Percentiles rank a stretch among this genome's conserved stretches.
phyloP scores from a whole-genome alignment of 2,888 invertebrate genomes.

The Meiosimyza platycephala region DNA sequence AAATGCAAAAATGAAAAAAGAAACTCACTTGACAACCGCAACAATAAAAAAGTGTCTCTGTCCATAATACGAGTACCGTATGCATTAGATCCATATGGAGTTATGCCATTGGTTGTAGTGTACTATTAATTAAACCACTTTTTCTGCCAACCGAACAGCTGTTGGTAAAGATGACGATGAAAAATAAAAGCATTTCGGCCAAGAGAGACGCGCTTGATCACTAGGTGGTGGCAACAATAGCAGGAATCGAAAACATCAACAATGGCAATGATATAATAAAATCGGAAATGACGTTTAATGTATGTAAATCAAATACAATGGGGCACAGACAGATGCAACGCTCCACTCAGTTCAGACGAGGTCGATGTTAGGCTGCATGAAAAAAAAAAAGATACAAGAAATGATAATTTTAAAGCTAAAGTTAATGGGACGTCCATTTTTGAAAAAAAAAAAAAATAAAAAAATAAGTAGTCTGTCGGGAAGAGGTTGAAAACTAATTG shows the following conservation, averaged over 20 bases:
- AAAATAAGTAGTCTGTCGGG: no score
- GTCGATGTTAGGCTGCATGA: slow-evolving; percentile 23
- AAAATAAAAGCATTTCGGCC: neutral
- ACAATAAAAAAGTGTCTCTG: no score
- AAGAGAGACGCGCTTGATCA: slow-evolving; percentile 1
- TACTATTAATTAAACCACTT: neutral
- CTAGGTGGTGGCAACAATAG: slow-evolving; percentile 14
- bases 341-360: neutral
- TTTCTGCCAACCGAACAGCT: slow-evolving; percentile 13
- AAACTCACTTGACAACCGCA: neutral
- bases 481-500: no score
- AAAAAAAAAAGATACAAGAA: slow-evolving; percentile 20
- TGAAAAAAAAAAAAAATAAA: no score
- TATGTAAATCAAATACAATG: slow-evolving; percentile 53
- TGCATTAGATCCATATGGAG: neutral
- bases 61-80: neutral
- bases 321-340: slow-evolving; percentile 1
- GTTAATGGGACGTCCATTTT: no score
- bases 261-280: slow-evolving; percentile 40
- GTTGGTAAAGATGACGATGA: neutral
- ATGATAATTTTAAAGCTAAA: slow-evolving; percentile 17
- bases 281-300: slow-evolving; percentile 46
- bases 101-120: neutral
- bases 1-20: slow-evolving; percentile 8
- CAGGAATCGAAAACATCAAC: slow-evolving; percentile 16